Base-by-base conservation (phyloP, 2,888 invertebrate species). In the Pseudoips prasinana region DNA sequence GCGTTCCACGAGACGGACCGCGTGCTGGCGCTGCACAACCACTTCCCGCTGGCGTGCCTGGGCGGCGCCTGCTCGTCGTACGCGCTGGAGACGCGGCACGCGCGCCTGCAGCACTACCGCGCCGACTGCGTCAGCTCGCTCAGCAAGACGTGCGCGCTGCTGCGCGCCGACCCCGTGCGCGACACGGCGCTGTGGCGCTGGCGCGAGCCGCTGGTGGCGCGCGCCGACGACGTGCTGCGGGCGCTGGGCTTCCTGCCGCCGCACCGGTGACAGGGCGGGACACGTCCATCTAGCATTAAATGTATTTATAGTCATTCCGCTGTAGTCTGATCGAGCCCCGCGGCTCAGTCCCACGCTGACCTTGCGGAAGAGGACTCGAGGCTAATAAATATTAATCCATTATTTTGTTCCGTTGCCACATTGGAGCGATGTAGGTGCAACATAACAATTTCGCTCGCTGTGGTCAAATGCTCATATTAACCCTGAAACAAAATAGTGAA, bases 1-100 rank as follows among this genome's bases (percentile, higher is more conserved):
- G 96, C 97, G 78, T 97, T 97, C 90, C 97, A 97, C 82, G 95
- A 96, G 84, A 95, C 97, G 18, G 95, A 95, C 63, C 92, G 95
- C 60, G 96, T 96, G 30, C 90, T 97, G 28, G 94, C 96, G 19
- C 90, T 97, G 46, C 97, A 97, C 90, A 97, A 97, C 82, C 97
- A 97, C 80, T 97, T 96, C 73, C 97, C 97, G 20, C 83, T 97
- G 54, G 95, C 95, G 39, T 97, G 97, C 69, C 83, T 97, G 22
- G 95, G 96, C 25, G 94, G 94, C 24, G 91, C 92, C 4, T 97
- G 96, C 80, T 95, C 95, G 31, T 95, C 95, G 25, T 96, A 94
- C 83, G 92, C 95, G 34, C 92, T 98, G 50, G 94, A 95, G 50
- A 94, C 94, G 10, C 89, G 89, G 20, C 93, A 94, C 65, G 98